Evolutionary conservation across 1,140 invertebrate genomes (phyloP).

Genomic region (Contarinia nasturtii): DNA sequence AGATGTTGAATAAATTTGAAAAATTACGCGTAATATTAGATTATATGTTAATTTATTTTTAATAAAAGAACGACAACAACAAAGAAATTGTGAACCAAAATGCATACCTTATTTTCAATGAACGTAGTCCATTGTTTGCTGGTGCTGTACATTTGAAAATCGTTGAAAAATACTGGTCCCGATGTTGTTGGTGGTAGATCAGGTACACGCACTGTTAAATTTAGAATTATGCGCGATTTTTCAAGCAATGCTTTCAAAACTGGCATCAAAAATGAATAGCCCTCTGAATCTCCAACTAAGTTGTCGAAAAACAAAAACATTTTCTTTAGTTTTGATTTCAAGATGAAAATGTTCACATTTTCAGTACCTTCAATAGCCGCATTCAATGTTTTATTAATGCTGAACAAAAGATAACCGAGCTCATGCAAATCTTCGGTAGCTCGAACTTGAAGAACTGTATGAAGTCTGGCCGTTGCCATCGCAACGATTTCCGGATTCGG

Average conservation of each 20-base stretch:
- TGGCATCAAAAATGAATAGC: conserved; percentile 41
- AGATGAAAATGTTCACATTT: conserved; percentile 5
- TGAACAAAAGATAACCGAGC: conserved; percentile 30
- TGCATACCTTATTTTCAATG: conserved; percentile 32
- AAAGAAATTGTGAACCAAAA: neutral
- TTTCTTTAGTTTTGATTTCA: conserved; percentile 3
- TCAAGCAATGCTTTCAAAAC: conserved; percentile 42
- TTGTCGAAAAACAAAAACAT: too few species aligned
- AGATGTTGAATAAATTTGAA: neutral
- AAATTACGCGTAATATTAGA: neutral
- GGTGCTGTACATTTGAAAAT: conserved; percentile 36
- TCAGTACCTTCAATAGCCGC: conserved; percentile 25
- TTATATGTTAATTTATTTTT: neutral
- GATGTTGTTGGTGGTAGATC: conserved; percentile 30
- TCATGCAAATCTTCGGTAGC: conserved; percentile 30
- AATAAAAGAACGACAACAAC: neutral
- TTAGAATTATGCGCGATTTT: conserved; percentile 29
- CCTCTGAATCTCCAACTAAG: conserved; percentile 32
- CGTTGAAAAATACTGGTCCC: conserved; percentile 38
- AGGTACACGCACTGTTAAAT: conserved; percentile 29
- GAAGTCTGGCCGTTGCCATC: conserved; percentile 38
- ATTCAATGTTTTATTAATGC: conserved; percentile 23
- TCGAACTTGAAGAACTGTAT: conserved; percentile 34
- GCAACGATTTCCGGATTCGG: conserved; percentile 34
- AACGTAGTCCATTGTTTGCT: conserved; percentile 36